phyloP scores from a whole-genome alignment of 2,888 invertebrate species.

The Chalcosyrphus nemorum region DNA sequence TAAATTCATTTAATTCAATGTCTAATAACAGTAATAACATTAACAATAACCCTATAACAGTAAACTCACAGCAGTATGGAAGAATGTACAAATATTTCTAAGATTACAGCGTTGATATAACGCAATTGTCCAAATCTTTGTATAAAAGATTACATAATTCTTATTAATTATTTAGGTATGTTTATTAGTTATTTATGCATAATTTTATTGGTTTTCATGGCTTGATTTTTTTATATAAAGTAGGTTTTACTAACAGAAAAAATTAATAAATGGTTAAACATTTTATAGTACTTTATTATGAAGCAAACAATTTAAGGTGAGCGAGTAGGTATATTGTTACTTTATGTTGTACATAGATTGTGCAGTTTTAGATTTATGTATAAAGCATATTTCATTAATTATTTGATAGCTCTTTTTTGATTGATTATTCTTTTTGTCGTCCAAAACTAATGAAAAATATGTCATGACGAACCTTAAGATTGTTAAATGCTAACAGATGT shows the following conservation, averaged over 20 bases:
- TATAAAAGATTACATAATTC: not conserved
- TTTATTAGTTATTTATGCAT: not conserved
- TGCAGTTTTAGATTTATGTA: not conserved
- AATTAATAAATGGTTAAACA: too few species aligned
- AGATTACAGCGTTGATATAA: slow-evolving; percentile 32
- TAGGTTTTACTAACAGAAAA: slow-evolving; percentile 1
- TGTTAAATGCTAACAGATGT: slow-evolving; percentile 32
- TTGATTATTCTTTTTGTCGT: slow-evolving; percentile 22
- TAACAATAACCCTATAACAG: slow-evolving; percentile 37
- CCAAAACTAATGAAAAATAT: slow-evolving; percentile 5
- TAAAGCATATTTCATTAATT: not conserved
- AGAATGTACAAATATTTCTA: slow-evolving; percentile 76
- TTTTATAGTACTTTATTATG: not conserved
- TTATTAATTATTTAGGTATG: not conserved
- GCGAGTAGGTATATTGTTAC: not conserved
- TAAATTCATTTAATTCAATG: slow-evolving; percentile 49
- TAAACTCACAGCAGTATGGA: slow-evolving; percentile 65
- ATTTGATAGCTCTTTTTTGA: slow-evolving; percentile 14
- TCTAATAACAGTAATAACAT: slow-evolving; percentile 43
- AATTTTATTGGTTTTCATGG: not conserved
- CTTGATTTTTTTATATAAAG: not conserved
- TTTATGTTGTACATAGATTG: slow-evolving; percentile 17
- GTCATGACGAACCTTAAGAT: slow-evolving; percentile 10
- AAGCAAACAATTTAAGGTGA: not conserved
- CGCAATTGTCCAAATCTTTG: slow-evolving; percentile 26